Percentiles rank a stretch among this genome's conserved stretches.
Evolutionary conservation across 2,888 invertebrate genomes (phyloP).

Genomic region (Leucozona laternaria): DNA sequence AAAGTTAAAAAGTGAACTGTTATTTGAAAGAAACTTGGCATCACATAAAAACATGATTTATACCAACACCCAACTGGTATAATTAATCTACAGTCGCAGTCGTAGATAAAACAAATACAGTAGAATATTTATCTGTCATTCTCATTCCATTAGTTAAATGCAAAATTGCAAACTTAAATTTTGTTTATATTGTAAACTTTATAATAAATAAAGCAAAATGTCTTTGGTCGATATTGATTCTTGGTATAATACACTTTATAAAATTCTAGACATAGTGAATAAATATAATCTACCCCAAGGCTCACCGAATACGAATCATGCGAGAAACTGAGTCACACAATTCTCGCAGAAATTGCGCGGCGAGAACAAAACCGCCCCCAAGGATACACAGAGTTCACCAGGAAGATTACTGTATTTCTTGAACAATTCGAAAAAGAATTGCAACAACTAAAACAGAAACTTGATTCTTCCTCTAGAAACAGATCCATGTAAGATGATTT

Average conservation of each 20-base stretch:
- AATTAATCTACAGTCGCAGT: conserved; percentile 50
- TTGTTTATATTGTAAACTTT: conserved; percentile 47
- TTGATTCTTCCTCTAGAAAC: conserved; percentile 84
- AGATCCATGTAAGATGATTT: conserved; percentile 80
- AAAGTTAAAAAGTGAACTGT: too few relatives aligned
- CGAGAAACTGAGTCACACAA: conserved; percentile 86
- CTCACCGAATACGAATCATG: conserved; percentile 87
- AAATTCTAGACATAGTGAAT: neutral
- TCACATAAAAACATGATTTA: neutral
- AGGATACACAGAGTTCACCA: conserved; percentile 86
- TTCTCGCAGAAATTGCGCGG: conserved; percentile 86
- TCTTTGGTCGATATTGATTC: conserved; percentile 83
- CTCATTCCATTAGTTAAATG: conserved; percentile 27
- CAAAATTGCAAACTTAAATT: neutral
- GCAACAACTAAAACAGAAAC: conserved; percentile 85
- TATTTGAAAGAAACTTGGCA: too few relatives aligned
- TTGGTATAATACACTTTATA: conserved; percentile 78
- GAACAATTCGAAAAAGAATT: conserved; percentile 87
- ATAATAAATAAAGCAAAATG: conserved; percentile 77
- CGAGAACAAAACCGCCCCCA: conserved; percentile 85
- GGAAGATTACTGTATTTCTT: conserved; percentile 85
- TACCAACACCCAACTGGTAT: conserved; percentile 15
- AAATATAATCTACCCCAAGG: conserved; percentile 83
- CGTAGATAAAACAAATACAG: conserved; percentile 24
- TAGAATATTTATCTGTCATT: conserved; percentile 8